Percentiles rank a stretch among this genome's conserved stretches.
Evolutionary conservation across 2,797 vertebrate genomes (phyloP).

Genomic region (Lutjanus campechanus): DNA sequence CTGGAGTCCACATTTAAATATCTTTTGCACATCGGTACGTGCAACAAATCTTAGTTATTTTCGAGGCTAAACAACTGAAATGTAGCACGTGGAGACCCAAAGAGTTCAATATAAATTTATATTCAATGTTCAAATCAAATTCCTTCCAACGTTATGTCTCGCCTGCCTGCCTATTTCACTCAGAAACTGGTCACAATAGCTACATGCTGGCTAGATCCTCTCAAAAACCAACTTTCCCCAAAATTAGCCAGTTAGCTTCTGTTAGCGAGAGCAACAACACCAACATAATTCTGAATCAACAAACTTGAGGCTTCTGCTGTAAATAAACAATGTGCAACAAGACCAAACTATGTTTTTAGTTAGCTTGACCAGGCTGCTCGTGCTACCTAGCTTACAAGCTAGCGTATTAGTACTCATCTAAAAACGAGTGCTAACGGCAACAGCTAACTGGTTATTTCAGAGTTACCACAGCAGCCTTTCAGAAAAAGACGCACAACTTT

Average conservation of each 20-base stretch:
- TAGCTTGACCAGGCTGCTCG: no score
- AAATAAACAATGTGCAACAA: neutral
- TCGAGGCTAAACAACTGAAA: neutral
- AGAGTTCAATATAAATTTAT: neutral
- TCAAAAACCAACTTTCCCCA: neutral
- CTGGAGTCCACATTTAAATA: constrained; percentile 1
- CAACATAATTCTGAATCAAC: neutral
- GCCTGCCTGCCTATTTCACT: no score
- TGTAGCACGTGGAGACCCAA: neutral
- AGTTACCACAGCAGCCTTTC: no score
- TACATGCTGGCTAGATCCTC: no score
- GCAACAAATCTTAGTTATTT: neutral
- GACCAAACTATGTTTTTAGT: neutral
- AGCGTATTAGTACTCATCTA: neutral
- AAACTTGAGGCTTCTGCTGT: neutral
- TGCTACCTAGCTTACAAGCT: neutral
- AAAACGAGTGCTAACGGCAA: neutral
- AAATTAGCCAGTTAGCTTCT: neutral
- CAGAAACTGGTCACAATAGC: no score
- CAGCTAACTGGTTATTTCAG: neutral
- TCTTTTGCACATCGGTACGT: neutral
- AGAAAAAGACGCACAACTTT: no score
- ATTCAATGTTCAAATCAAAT: no score
- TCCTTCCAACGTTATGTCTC: neutral
- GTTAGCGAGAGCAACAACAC: neutral